Evolutionary conservation across 2,797 vertebrate species (phyloP), one percentile per base, ranked within the genome.

Genomic region (Sebastes reedi): DNA sequence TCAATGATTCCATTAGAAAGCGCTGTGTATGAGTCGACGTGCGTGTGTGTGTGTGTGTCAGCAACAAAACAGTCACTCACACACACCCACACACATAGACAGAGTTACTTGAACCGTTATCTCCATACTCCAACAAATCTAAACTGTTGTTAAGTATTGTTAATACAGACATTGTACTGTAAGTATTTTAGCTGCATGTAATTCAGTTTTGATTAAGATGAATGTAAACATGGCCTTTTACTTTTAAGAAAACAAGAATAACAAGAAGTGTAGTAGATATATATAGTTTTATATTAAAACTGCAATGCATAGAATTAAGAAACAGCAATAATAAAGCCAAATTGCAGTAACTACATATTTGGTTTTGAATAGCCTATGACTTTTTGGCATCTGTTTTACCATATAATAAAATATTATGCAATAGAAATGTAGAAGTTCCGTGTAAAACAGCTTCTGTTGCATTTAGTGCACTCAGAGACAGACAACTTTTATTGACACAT

Each of bases 1-100:
- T 90, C 85, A 77, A 68, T 84, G 88, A 91, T 88, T 95, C 77
- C 84, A 93, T 93, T 91, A 91, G 55, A 67, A 16, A 1, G 16
- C 60, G 77, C 36, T 59, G 39, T 77, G 79, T 79, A n/a, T 72
- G 75, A 67, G 55, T 75, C 27, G 14, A n/a, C 9, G 34, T 58
- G 62, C 9, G 11, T 39, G 60, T 70, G 36, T 59, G 68, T 59
- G 68, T 42, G 39, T 64, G 69, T 83, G 42, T 72, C 29, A 70
- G 60, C 50, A 79, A 77, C 52, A 68, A 74, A 69, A 77, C 72
- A 29, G 3, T 29, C n/a, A 24, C 24, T 34, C 24, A 34, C 36
- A 24, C 16, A 32, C 65, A 22, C 67, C 13, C 50, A 16, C 24
- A 34, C 36, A 24, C 16, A 32, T 32, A n/a, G 14, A 46, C 42